phyloP scores from a whole-genome alignment of 2,797 vertebrate genomes.

The Schizopygopsis pylzovi region DNA sequence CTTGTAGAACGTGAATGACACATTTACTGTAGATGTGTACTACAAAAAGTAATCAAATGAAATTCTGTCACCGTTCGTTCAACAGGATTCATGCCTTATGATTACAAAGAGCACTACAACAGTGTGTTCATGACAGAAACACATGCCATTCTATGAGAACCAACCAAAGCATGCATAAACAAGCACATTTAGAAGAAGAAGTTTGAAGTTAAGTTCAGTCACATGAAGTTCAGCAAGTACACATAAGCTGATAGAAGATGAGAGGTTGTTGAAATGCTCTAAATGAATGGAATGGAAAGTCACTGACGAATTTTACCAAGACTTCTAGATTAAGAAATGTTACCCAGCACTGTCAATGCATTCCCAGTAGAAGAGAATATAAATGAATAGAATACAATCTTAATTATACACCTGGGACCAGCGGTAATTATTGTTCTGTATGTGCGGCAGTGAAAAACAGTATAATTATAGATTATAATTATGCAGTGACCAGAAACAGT shows the following conservation, averaged over 20 bases:
- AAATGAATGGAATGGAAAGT: slow-evolving; percentile 27
- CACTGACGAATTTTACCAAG: slow-evolving; percentile 4
- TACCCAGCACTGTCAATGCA: background rate
- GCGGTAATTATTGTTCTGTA: background rate
- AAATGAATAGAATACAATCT: background rate
- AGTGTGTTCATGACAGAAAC: background rate
- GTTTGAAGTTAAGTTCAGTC: slow-evolving; percentile 15
- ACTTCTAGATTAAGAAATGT: background rate
- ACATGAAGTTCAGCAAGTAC: slow-evolving; percentile 38
- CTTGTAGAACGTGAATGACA: background rate
- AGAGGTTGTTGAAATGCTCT: slow-evolving; percentile 9
- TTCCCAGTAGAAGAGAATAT: background rate
- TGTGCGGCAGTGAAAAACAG: background rate
- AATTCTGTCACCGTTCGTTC: background rate
- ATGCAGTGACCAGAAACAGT: background rate
- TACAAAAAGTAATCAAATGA: background rate
- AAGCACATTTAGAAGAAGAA: slow-evolving; percentile 26
- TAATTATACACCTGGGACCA: background rate
- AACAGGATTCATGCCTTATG: background rate
- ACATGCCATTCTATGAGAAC: slow-evolving; percentile 3
- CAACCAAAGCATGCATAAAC: slow-evolving; percentile 14
- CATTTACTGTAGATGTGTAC: background rate
- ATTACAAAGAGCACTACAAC: background rate
- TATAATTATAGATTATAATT: slow-evolving; percentile 21
- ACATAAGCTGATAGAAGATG: slow-evolving; percentile 32